Evolutionary conservation across 1,140 invertebrate species (phyloP).

Genomic region (Magallana gigas): DNA sequence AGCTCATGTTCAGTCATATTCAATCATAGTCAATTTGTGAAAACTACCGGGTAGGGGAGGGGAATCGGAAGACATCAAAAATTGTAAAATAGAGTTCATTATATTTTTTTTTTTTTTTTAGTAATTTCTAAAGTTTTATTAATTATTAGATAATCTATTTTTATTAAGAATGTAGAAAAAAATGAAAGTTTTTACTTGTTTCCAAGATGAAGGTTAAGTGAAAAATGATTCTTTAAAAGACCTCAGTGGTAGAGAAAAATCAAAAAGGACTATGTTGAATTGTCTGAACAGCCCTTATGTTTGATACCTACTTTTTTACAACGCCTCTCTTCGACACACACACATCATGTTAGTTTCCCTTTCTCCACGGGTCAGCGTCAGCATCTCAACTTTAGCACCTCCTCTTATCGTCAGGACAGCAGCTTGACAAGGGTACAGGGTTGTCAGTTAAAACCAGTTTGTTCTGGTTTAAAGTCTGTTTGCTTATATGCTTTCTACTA

Average conservation of each 20-base stretch:
- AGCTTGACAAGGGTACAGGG: slow-evolving; percentile 34
- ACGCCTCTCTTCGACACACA: slow-evolving; percentile 26
- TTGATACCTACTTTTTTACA: slow-evolving; percentile 13
- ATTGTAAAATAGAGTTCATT: not conserved
- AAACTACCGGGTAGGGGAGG: not conserved
- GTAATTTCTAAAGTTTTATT: too few relatives aligned
- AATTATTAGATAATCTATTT: too few relatives aligned
- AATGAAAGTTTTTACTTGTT: not conserved
- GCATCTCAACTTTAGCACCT: slow-evolving; percentile 10
- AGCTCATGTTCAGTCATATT: not conserved
- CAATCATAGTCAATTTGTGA: not conserved
- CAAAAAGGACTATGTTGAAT: not conserved
- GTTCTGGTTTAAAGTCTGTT: slow-evolving; percentile 3
- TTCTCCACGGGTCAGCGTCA: slow-evolving; percentile 27
- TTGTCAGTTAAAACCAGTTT: slow-evolving; percentile 15
- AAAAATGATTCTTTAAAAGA: too few relatives aligned
- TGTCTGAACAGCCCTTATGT: slow-evolving; percentile 25
- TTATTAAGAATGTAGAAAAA: not conserved
- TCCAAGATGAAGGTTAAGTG: too few relatives aligned
- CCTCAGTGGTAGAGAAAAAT: not conserved
- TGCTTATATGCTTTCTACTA: slow-evolving; percentile 31
- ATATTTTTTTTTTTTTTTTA: not conserved
- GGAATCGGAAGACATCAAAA: not conserved
- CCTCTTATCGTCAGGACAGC: slow-evolving; percentile 18
- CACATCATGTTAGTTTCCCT: slow-evolving; percentile 26